phyloP scores from a whole-genome alignment of 2,113 vertebrate genomes.

The Rhabdomys dilectus region DNA sequence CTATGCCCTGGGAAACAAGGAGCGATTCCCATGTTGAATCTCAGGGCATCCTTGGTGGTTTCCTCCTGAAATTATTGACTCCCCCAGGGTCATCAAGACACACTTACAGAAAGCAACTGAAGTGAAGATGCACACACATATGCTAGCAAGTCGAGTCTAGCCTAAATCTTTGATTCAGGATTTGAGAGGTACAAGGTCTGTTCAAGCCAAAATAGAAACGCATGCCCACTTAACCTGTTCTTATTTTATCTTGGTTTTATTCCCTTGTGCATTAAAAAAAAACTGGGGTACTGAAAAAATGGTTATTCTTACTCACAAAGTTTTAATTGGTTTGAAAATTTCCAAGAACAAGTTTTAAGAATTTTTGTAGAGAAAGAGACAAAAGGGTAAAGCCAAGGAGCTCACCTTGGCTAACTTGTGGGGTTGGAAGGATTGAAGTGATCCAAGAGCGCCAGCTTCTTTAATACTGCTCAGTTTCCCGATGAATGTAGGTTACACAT shows the following conservation, averaged over 20 bases:
- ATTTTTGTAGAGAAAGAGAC: neutral
- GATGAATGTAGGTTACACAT: neutral
- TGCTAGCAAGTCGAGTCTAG: neutral
- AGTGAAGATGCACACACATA: neutral
- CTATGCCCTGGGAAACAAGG: neutral
- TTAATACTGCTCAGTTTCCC: neutral
- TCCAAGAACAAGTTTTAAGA: neutral
- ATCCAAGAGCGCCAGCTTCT: neutral
- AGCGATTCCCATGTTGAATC: neutral
- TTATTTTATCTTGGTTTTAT: neutral
- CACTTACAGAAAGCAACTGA: neutral
- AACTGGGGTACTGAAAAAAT: neutral
- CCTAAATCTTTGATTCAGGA: slow-evolving; percentile 1
- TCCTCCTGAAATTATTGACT: neutral
- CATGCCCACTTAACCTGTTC: neutral
- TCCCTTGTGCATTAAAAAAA: neutral
- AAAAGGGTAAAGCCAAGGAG: neutral
- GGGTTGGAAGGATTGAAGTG: neutral
- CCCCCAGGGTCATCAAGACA: neutral
- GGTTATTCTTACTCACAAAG: neutral
- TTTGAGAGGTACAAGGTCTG: neutral
- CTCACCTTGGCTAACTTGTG: neutral
- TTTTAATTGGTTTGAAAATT: neutral
- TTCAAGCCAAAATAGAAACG: neutral
- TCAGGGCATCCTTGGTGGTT: neutral